Evolutionary conservation across 2,797 vertebrate species (phyloP).

Genomic region (Characodon lateralis): DNA sequence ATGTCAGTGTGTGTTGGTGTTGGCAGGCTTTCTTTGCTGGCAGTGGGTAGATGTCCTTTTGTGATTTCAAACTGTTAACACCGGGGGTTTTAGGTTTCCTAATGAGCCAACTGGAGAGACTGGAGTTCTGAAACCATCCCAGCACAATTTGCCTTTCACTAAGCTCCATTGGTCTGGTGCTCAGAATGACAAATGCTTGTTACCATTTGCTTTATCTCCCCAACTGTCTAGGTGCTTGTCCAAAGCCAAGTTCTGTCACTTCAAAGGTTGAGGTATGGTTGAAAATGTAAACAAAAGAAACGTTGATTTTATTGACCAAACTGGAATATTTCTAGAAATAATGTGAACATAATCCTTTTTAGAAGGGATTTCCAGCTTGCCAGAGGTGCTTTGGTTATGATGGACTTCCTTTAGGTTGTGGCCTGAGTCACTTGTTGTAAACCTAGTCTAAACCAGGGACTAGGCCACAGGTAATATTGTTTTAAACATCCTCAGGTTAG

Average conservation of each 20-base stretch:
- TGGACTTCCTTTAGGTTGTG: constrained; percentile 33
- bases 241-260: constrained; percentile 25
- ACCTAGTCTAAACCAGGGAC: constrained; percentile 43
- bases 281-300: constrained; percentile 26
- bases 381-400: constrained; percentile 13
- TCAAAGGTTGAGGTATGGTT: constrained; percentile 10
- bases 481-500: constrained; percentile 54
- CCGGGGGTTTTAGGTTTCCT: constrained; percentile 40
- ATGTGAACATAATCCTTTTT: constrained; percentile 36
- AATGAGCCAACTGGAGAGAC: constrained; percentile 34
- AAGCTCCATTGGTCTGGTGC: constrained; percentile 33
- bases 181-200: constrained; percentile 49
- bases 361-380: constrained; percentile 37
- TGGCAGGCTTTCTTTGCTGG: constrained; percentile 37
- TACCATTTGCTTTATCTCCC: constrained; percentile 47
- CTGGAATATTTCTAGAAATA: neutral
- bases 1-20: constrained; percentile 30
- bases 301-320: neutral
- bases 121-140: constrained; percentile 39
- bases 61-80: constrained; percentile 43
- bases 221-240: constrained; percentile 29
- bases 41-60: constrained; percentile 32
- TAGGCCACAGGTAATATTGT: constrained; percentile 56
- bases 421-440: constrained; percentile 45
- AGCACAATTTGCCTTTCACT: constrained; percentile 29